Base-by-base conservation (phyloP, 2,797 vertebrate genomes). In the Anguilla pacifica region DNA sequence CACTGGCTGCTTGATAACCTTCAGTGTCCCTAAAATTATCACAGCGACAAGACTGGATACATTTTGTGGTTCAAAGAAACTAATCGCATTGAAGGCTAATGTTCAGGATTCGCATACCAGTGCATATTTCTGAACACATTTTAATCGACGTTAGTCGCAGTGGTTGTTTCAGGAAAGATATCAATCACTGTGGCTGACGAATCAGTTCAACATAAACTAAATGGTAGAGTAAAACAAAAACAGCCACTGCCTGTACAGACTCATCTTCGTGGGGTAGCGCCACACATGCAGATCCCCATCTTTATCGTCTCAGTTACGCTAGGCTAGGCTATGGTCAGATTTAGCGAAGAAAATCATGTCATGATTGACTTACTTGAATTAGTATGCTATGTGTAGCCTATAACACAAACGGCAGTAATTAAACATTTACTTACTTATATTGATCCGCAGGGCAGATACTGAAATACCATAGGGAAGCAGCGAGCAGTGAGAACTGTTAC, bases 351-450 rank as follows among this genome's bases (percentile, higher is more conserved):
- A 59, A 64, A 85, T 39, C 0, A 39, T 85, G 83, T 85, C 6
- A 57, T 59, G 6, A 53, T 25, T 39, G 13, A 28, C 31, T 77
- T 31, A 61, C 15, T 25, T 43, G 7, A 43, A 85, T 22, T 11
- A 3, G n/a, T 28, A 57, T 22, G 57, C 83, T 17, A 43, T 35
- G 17, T 51, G 19, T 35, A 59, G 57, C 57, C 57, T 17, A 19
- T 1, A 2, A 79, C 17, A 79, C 39, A 79, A 51, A 82, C 25
- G 77, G 46, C 19, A 2, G 35, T 39, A 10, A n/a, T 82, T 82
- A 51, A 81, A 51, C 28, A 51, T 49, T 53, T 86, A 95, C 95
- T 96, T 88, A 97, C 96, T 93, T 92, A 91, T 91, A 86, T 84
- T 92, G 92, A 91, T 89, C 91, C 88, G 91, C 89, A 85, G 72